phyloP scores from a whole-genome alignment of 2,888 invertebrate genomes.

The Tiliacea aurago region DNA sequence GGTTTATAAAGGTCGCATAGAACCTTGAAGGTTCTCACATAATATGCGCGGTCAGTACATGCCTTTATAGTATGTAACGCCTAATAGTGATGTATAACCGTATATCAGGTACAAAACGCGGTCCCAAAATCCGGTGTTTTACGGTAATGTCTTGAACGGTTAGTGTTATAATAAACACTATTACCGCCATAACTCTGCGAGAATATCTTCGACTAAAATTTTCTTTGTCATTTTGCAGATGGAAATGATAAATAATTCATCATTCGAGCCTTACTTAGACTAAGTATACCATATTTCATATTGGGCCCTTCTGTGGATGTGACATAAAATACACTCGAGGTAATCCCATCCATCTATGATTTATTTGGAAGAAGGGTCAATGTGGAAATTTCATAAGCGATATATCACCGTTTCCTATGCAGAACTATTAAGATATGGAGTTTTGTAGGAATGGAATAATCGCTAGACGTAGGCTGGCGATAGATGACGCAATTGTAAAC shows the following conservation, averaged over 20 bases:
- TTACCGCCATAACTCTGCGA: slow-evolving; percentile 69
- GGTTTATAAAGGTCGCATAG: slow-evolving; percentile 33
- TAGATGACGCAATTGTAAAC: slow-evolving; percentile 54
- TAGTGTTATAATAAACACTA: slow-evolving; percentile 68
- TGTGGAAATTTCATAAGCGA: slow-evolving; percentile 85
- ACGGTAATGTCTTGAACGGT: slow-evolving; percentile 64
- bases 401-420: slow-evolving; percentile 80
- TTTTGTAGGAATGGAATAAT: slow-evolving; percentile 44
- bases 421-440: slow-evolving; percentile 74
- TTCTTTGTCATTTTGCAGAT: slow-evolving; percentile 80
- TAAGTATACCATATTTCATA: slow-evolving; percentile 89
- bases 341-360: slow-evolving; percentile 89
- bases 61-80: slow-evolving; percentile 15
- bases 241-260: slow-evolving; percentile 89
- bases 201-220: slow-evolving; percentile 75
- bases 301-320: slow-evolving; percentile 85
- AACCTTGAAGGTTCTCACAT: slow-evolving; percentile 32
- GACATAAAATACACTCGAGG: slow-evolving; percentile 88
- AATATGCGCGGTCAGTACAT: slow-evolving; percentile 31
- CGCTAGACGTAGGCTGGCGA: slow-evolving; percentile 19
- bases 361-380: slow-evolving; percentile 87
- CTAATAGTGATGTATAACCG: slow-evolving; percentile 45
- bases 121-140: slow-evolving; percentile 58
- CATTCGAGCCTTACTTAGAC: slow-evolving; percentile 87
- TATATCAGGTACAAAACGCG: slow-evolving; percentile 58